phyloP scores from a whole-genome alignment of 2,888 invertebrate genomes.

The Drosophila mimetica region DNA sequence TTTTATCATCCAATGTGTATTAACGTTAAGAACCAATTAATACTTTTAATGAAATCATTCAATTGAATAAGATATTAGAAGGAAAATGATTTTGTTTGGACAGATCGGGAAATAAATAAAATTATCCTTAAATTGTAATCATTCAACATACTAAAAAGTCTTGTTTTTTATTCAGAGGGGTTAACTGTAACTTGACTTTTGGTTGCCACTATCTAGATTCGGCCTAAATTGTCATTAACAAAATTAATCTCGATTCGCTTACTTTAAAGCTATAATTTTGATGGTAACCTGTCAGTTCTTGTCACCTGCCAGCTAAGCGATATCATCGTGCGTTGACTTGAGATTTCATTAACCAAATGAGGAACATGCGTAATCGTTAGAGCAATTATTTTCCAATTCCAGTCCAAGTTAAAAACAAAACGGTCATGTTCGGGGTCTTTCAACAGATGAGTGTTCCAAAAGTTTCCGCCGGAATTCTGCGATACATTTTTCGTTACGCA shows the following conservation, averaged over 20 bases:
- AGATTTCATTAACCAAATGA: neutral
- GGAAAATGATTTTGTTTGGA: no score
- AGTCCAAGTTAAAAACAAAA: neutral
- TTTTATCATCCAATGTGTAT: constrained; percentile 1
- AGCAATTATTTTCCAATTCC: neutral
- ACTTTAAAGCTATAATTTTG: neutral
- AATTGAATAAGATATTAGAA: no score
- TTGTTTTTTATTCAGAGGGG: no score
- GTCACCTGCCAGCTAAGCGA: neutral
- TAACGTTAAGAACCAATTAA: neutral
- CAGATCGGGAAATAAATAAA: no score
- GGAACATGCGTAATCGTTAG: no score
- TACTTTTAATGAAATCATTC: no score
- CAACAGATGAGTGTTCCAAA: neutral
- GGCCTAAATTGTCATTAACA: no score
- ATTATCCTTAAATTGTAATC: no score
- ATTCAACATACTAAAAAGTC: no score
- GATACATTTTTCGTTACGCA: neutral
- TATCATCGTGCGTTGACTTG: neutral
- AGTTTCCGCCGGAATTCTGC: neutral
- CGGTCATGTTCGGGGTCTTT: neutral
- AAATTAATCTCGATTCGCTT: neutral
- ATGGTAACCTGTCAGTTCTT: neutral
- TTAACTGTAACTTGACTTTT: no score
- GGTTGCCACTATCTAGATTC: no score